Evolutionary conservation across 2,888 invertebrate genomes (phyloP), one percentile per base, ranked within the genome.

Genomic region (Hartigia nigra): DNA sequence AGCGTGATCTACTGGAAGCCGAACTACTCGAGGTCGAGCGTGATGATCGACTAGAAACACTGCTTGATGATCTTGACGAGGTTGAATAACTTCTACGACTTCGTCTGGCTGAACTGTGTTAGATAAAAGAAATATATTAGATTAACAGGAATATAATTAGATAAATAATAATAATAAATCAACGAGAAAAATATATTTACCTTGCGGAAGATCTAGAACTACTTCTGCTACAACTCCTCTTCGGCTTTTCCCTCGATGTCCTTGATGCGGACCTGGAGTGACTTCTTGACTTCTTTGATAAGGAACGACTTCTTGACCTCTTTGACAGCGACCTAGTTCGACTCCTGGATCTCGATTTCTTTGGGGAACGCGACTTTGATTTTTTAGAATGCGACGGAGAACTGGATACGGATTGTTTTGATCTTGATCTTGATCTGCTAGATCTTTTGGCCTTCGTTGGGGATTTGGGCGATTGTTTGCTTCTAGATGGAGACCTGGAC

Each of bases 1-100:
- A 96, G 81, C 96, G 93, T 79, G 95, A 95, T 84, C 95, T 93
- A 85, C 91, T 92, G 32, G 89, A 89, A 72, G 86, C 89, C 72
- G 90, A 91, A 76, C 88, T 89, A 80, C 90, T 90, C 39, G 90
- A 90, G 14, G 86, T 92, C 0, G 93, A 93, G 76, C 93, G 92
- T 1, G 94, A 93, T 14, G 94, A 94, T 32, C 94, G 92, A 79
- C 93, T 94, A 69, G 94, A 92, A 85, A 92, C 93, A 74, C 91
- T 92, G 90, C 94, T 94, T 5, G 94, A 94, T 37, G 91, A 91
- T 77, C 90, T 86, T 1, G 90, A 91, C 31, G 90, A 91, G 77
- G 90, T 90, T 12, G 91, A 91, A 76, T 88, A 90, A 81, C 91
- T 91, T 82, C 91, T 86, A 39, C 89, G 89, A 83, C 90, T 90